Conservation (phyloP, 2,888 invertebrate species). For the Helicoverpa assulta region DNA sequence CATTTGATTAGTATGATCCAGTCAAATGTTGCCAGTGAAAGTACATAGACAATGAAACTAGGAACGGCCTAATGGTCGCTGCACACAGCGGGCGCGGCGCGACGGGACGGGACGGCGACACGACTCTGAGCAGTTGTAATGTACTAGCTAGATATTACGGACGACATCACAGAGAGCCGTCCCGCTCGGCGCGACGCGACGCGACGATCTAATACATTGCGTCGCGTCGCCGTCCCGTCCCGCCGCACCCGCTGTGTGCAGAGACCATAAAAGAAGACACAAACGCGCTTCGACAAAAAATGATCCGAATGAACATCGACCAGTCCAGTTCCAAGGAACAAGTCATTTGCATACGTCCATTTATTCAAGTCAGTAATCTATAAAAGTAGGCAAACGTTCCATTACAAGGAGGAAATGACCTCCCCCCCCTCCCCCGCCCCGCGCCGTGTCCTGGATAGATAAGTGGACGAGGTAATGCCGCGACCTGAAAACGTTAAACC, state of each 20-base stretch:
- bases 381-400: conserved; percentile 50
- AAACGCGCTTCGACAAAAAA: background rate
- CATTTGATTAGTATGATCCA: background rate
- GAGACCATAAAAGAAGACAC: too few species aligned
- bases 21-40: background rate
- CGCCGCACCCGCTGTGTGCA: too few species aligned
- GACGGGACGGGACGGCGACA: too few species aligned
- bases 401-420: conserved; percentile 61
- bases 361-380: conserved; percentile 39
- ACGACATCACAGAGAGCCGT: too few species aligned
- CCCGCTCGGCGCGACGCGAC: too few species aligned
- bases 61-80: background rate
- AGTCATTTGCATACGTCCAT: conserved; percentile 38
- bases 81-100: too few species aligned
- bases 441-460: conserved; percentile 67
- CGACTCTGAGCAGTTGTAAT: too few species aligned
- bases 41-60: background rate
- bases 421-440: conserved; percentile 32
- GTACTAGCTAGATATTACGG: too few species aligned
- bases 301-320: background rate
- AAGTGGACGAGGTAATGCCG: conserved; percentile 55
- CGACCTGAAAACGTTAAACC: conserved; percentile 52
- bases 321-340: conserved; percentile 9
- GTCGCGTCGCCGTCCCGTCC: too few species aligned
- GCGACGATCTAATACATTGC: too few species aligned